Base-by-base conservation (phyloP, 2,113 vertebrate genomes). In the Corythornis cristatus region DNA sequence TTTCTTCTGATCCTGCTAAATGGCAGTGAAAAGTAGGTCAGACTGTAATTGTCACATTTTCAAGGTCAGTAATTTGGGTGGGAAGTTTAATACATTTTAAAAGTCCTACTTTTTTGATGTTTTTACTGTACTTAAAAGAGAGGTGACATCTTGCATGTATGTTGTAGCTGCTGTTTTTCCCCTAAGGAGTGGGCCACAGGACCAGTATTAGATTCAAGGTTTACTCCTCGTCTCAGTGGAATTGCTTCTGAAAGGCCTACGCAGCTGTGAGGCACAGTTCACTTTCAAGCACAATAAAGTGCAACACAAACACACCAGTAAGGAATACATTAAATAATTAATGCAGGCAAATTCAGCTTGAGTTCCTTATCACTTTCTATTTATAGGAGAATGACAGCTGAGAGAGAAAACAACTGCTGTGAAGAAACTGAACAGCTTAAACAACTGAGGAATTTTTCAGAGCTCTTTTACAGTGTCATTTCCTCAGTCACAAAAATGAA, bases 1-100 rank as follows among this genome's bases (percentile, higher is more conserved):
- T 76, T 79, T 93, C 37, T 79, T 68, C 62, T 91, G 58, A 93
- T 95, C 53, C 62, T 92, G 23, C 64, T 83, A 94, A 90, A 67
- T 33, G 29, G 19, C 26, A 72, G 53, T 35, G 91, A 75, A 71
- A 95, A 89, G 29, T 79, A 91, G 81, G 89, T 79, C 91, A 94
- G 80, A 58, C 18, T 81, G 51, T 42, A 74, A 65, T 31, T 2
- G 2, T 48, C 74, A 45, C 19, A 58, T 73, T 91, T 90, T 85
- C 71, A 93, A 93, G 84, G 89, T 85, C 74, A 92, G 21, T 40
- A 65, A 89, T 87, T 45, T 72, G 15, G 9, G 21, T 48, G 76
- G 12, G 14, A 93, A 75, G 11, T 67, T 71, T 35, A 81, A 58
- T 31, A 40, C 7, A 43, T 85, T 23, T 8, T 7, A 56, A 3